Evolutionary conservation across 2,888 invertebrate species (phyloP).

Genomic region (Julus scandinavius): DNA sequence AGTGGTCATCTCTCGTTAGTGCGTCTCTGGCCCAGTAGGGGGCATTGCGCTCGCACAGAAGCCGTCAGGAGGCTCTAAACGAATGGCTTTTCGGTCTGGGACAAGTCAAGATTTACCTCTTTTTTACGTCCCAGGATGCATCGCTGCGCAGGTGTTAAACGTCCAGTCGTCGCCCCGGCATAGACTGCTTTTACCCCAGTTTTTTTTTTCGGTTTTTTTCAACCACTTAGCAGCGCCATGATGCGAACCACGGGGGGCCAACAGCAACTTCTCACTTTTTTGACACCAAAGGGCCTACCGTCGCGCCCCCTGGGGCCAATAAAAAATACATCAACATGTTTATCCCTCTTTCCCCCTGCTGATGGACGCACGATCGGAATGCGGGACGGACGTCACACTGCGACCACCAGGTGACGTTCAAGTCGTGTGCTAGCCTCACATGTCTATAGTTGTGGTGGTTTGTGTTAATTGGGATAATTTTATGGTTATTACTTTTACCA

Average conservation of each 20-base stretch:
- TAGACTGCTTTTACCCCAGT: not conserved
- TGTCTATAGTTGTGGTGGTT: too few relatives aligned
- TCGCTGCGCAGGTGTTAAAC: not conserved
- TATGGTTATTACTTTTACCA: too few relatives aligned
- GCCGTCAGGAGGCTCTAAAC: not conserved
- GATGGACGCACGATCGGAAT: slow-evolving; percentile 3
- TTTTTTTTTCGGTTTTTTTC: not conserved
- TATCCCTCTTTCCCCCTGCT: not conserved
- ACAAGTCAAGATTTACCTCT: not conserved
- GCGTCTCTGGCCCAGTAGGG: too few relatives aligned
- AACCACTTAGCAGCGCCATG: not conserved
- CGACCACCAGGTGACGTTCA: not conserved
- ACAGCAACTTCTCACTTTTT: slow-evolving; percentile 11
- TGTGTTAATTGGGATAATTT: too few relatives aligned
- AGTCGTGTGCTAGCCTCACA: not conserved
- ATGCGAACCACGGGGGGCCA: not conserved
- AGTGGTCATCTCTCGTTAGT: not conserved
- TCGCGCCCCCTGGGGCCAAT: not conserved
- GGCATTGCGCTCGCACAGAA: not conserved
- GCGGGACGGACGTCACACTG: not conserved
- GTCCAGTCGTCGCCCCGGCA: not conserved
- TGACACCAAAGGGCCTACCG: slow-evolving; percentile 2
- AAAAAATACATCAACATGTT: not conserved
- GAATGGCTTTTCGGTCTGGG: not conserved
- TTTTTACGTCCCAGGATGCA: not conserved